Base-by-base conservation (phyloP, 2,888 invertebrate species). In the Siphlonurus alternatus region DNA sequence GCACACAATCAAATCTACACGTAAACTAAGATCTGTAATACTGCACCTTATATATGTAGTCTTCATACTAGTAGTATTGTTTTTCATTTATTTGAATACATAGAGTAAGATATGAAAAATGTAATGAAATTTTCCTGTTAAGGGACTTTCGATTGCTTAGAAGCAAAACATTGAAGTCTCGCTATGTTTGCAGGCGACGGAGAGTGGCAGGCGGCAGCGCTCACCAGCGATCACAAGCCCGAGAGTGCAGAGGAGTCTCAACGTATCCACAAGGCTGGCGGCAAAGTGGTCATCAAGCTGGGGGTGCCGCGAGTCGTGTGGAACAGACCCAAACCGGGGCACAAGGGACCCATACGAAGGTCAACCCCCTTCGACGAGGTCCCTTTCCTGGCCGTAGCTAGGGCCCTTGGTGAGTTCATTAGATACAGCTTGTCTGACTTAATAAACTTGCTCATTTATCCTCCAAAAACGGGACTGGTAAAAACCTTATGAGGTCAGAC, bases 261-360 rank as follows among this genome's bases (percentile, higher is more conserved):
- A 25, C 81, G 97, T 59, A 98, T 98, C 68, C 84, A 85, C 66
- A 81, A 83, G 68, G 85, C 85, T 68, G 91, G 91, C 1, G 92
- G 92, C 2, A 90, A 91, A 78, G 86, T 91, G 61, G 79, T 87
- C 73, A 75, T 78, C 61, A 87, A 87, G 74, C 80, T 83, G 66
- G 97, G 97, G 1, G 95, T 98, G 0, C 92, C 93, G 0, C 81
- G 98, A 56, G 97, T 99, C 0, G 97, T 99, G 0, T 98, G 98
- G 98, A 93, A 93, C 76, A 82, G 98, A 70, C 95, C 96, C 0
- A 79, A 88, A 38, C 81, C 87, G 53, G 91, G 92, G 10, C 87
- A 88, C 73, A 83, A 84, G 71, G 95, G 95, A 1, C 95, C 95
- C 0, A 89, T 95, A 15, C 81, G 92, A 62, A 84, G 93, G 68